Conservation (phyloP, 2,113 vertebrate genomes). For the Lamprologus sp. region DNA sequence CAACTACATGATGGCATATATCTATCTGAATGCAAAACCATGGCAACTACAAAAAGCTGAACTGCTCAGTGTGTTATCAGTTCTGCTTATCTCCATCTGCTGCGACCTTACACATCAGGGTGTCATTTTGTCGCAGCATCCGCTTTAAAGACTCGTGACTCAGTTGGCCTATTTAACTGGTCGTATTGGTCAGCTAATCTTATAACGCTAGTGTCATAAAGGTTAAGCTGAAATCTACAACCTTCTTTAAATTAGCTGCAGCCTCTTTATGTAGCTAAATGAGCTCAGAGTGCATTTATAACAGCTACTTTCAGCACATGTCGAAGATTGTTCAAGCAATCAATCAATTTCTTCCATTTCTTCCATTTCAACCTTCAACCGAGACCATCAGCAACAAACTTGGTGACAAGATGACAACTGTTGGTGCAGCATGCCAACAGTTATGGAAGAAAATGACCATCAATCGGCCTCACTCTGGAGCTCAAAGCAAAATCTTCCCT, state of each 20-base stretch:
- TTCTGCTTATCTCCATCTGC: background rate
- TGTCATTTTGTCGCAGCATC: background rate
- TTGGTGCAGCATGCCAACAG: background rate
- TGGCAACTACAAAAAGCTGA: background rate
- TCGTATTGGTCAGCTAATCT: background rate
- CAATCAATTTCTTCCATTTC: background rate
- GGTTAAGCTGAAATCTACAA: background rate
- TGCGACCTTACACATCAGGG: background rate
- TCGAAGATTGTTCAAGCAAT: background rate
- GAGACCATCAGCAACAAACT: background rate
- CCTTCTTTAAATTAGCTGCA: background rate
- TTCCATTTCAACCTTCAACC: background rate
- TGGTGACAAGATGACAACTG: background rate
- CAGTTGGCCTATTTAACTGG: background rate
- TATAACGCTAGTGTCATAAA: background rate
- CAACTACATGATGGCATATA: background rate
- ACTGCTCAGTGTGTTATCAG: background rate
- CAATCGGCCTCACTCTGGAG: background rate
- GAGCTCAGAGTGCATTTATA: background rate
- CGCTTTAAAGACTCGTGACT: background rate
- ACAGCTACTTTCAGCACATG: background rate
- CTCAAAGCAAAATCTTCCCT: background rate
- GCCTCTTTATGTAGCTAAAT: background rate
- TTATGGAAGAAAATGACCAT: background rate
- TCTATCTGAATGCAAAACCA: background rate